Evolutionary conservation across 2,113 vertebrate genomes (phyloP).

Genomic region (Capreolus pygargus): DNA sequence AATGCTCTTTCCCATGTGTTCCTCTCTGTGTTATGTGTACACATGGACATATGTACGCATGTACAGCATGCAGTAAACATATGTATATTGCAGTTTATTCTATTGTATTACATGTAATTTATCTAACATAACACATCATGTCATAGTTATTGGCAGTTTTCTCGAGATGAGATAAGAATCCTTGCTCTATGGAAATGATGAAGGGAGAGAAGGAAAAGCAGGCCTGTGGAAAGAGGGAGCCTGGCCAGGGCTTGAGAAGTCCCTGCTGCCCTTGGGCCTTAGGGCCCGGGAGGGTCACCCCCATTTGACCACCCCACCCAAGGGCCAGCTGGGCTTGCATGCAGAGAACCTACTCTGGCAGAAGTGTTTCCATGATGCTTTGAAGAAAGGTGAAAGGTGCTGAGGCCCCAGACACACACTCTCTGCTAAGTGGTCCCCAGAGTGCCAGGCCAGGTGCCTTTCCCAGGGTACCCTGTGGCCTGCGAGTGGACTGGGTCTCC

Average conservation of each 20-base stretch:
- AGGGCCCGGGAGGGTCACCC: neutral
- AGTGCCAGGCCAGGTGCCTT: neutral
- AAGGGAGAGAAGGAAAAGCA: neutral
- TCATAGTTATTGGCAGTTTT: neutral
- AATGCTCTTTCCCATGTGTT: neutral
- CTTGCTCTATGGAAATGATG: neutral
- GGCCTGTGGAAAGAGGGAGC: neutral
- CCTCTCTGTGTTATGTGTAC: neutral
- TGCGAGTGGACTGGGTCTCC: neutral
- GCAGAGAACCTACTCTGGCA: neutral
- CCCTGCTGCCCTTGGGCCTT: neutral
- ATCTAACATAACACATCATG: too few species aligned
- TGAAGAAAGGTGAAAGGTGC: neutral
- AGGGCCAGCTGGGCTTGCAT: neutral
- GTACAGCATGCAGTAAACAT: fast-evolving
- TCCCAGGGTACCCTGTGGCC: fast-evolving
- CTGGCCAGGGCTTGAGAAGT: neutral
- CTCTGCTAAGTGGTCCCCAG: neutral
- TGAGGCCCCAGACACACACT: neutral
- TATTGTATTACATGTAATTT: neutral
- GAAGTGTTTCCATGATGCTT: too few species aligned
- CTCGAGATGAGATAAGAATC: neutral
- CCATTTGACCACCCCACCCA: neutral
- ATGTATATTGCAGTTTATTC: neutral
- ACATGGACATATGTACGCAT: fast-evolving